Base-by-base conservation (phyloP, 2,888 invertebrate genomes). In the Bellardia pandia region DNA sequence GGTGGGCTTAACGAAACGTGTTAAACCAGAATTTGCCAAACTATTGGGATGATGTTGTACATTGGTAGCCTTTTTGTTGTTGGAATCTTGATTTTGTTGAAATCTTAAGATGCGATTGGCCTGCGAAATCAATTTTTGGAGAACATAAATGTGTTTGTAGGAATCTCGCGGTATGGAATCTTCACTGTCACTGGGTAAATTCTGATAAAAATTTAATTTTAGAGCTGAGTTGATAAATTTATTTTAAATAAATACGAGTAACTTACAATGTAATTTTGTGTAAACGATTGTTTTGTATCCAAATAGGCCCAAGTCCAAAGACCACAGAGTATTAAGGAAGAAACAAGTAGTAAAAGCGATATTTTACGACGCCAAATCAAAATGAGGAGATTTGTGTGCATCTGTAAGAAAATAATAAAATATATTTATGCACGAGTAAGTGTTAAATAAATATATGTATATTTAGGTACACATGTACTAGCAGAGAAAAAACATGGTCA, bases 251-350 rank as follows among this genome's bases (percentile, higher is more conserved):
- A 23, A 23, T 23, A 23, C 5, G 11, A 40, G 42, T 42, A 72
- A 56, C 87, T 87, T 85, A 89, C 89, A 56, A 79, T 71, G 71
- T 86, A 80, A 14, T 64, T 88, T 64, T 85, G 85, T 71, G 81
- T 51, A 60, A 82, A 87, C n/a, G 58, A 80, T 82, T 88, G 89
- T 51, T 90, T 90, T 7, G 90, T 90, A 88, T 92, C 93, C 66
- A 93, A 91, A 89, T 93, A 91, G 64, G 93, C 92, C 93, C 93
- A 93, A 14, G 93, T 92, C 93, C 94, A 93, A 58, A 93, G 90
- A n/a, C 91, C 91, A 7, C 93, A 89, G 9, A 93, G 88, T 71
- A 93, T 78, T 5, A 93, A 72, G 85, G 91, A 92, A 58, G 92
- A 91, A 81, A 90, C 89, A 66, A 93, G 66, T 42, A 93, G 88